Evolutionary conservation across 2,113 vertebrate species (phyloP).

Genomic region (Indicator indicator): DNA sequence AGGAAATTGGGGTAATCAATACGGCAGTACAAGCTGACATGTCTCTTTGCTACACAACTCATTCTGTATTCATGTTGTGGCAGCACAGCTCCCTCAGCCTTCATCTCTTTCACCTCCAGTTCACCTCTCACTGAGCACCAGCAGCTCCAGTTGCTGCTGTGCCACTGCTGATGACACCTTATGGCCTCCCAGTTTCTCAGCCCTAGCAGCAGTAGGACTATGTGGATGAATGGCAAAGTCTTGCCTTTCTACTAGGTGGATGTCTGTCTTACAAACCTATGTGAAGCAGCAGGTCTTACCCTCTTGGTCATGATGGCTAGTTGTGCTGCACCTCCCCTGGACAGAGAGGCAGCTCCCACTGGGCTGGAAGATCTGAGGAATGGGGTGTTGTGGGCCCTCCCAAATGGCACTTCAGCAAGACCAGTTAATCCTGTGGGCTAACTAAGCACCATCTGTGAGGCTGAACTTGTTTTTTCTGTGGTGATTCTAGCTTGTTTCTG

Average conservation of each 20-base stretch:
- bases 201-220: not conserved
- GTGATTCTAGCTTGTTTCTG: not conserved
- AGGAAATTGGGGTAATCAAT: not conserved
- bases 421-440: not conserved
- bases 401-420: rapidly evolving
- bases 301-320: not conserved
- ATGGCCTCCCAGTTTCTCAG: not conserved
- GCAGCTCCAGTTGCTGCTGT: not conserved
- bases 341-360: not conserved
- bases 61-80: not conserved
- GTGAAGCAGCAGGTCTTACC: not conserved
- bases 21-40: not conserved
- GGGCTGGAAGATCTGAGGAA: not conserved
- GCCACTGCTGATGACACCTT: not conserved
- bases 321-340: not conserved
- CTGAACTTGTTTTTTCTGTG: not conserved
- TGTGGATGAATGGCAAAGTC: not conserved
- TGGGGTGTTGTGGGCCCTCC: not conserved
- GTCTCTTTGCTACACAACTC: not conserved
- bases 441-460: no score
- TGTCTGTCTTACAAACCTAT: not conserved
- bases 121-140: not conserved
- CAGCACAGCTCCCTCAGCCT: not conserved
- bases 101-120: no score
- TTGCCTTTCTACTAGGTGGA: not conserved